phyloP scores from a whole-genome alignment of 1,140 invertebrate genomes.

The Yoshiicerus persimilis region DNA sequence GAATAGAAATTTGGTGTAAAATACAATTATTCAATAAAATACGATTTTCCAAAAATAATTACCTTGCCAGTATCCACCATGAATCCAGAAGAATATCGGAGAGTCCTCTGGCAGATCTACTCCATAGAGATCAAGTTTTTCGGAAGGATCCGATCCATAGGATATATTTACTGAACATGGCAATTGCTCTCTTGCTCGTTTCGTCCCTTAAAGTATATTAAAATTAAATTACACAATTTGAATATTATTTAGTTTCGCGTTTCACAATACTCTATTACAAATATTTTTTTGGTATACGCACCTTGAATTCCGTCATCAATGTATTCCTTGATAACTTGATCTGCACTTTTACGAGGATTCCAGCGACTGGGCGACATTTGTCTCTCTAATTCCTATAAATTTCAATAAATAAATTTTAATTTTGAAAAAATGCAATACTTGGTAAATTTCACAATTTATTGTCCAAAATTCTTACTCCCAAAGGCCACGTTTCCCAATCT shows the following conservation, averaged over 20 bases:
- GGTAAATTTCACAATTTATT: neutral
- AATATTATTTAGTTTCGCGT: no score
- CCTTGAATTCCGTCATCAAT: neutral
- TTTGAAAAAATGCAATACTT: no score
- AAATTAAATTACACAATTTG: neutral
- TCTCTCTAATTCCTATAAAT: neutral
- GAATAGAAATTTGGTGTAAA: no score
- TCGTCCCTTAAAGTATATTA: neutral
- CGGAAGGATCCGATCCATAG: constrained; percentile 60
- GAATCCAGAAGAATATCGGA: constrained; percentile 74
- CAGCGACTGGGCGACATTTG: neutral
- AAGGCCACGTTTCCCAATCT: neutral
- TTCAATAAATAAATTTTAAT: no score
- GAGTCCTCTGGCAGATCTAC: constrained; percentile 67
- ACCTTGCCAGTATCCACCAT: constrained; percentile 80
- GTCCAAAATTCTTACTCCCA: neutral
- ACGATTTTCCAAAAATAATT: no score
- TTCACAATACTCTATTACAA: no score
- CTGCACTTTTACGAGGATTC: neutral
- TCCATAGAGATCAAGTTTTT: constrained; percentile 68
- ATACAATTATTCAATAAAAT: no score
- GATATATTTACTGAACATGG: constrained; percentile 57
- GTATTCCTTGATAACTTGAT: neutral
- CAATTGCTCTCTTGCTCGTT: neutral
- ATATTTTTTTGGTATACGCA: no score